phyloP scores from a whole-genome alignment of 2,888 invertebrate genomes.

The Drosophila gaucha region DNA sequence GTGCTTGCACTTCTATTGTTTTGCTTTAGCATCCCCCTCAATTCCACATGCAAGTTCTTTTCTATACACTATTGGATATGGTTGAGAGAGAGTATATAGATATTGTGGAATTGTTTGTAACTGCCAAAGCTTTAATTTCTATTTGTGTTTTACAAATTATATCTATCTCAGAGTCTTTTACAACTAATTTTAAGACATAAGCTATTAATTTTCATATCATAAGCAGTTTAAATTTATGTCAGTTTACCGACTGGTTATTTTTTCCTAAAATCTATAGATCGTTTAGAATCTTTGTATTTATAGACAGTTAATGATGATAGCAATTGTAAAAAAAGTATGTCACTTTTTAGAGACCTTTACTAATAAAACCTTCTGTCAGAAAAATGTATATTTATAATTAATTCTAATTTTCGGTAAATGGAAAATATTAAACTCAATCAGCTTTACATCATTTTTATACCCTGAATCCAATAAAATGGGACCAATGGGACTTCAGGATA shows the following conservation, averaged over 20 bases:
- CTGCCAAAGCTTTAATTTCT: background rate
- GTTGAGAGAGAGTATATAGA: background rate
- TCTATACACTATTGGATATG: background rate
- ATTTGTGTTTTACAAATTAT: background rate
- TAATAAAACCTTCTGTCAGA: too few relatives aligned
- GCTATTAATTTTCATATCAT: too few relatives aligned
- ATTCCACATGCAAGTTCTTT: background rate
- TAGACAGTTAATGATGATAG: too few relatives aligned
- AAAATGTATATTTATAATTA: too few relatives aligned
- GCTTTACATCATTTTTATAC: too few relatives aligned
- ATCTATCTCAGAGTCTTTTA: background rate
- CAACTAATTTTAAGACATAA: background rate
- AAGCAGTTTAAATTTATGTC: background rate
- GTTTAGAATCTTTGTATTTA: too few relatives aligned
- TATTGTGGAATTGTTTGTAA: background rate
- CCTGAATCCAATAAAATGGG: too few relatives aligned
- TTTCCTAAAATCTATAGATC: background rate
- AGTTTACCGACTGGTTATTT: rapidly evolving
- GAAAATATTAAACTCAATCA: too few relatives aligned
- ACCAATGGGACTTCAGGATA: too few relatives aligned
- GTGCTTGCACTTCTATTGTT: constrained; percentile 35
- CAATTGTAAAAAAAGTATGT: too few relatives aligned
- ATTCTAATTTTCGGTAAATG: too few relatives aligned
- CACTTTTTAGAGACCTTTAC: too few relatives aligned
- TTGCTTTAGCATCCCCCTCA: background rate